Evolutionary conservation across 2,797 vertebrate species (phyloP).

Genomic region (Psittacula echo): DNA sequence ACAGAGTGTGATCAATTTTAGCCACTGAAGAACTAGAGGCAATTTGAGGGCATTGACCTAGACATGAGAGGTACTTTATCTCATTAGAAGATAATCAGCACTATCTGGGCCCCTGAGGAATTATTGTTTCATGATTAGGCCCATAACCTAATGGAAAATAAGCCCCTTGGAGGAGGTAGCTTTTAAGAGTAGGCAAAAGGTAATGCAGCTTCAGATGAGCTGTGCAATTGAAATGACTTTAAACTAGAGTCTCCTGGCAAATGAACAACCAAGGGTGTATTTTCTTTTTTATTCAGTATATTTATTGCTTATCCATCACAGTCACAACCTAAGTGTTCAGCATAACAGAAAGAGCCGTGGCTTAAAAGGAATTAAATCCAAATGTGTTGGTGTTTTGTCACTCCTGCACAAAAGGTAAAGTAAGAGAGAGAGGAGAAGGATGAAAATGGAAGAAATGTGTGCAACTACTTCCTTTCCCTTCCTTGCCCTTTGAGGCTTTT

Average conservation of each 20-base stretch:
- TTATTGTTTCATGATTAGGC: neutral
- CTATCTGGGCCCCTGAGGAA: neutral
- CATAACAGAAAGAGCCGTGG: neutral
- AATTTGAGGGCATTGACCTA: neutral
- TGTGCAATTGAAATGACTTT: neutral
- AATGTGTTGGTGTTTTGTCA: neutral
- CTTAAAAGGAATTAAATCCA: neutral
- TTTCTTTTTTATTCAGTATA: neutral
- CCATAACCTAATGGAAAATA: neutral
- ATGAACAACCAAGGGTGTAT: neutral
- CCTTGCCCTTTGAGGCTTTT: neutral
- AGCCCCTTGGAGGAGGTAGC: neutral
- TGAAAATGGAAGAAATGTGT: neutral
- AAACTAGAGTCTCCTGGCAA: neutral
- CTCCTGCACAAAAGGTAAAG: neutral
- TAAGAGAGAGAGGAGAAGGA: neutral
- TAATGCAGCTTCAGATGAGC: neutral
- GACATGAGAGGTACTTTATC: neutral
- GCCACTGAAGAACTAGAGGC: neutral
- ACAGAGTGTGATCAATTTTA: neutral
- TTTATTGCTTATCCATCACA: neutral
- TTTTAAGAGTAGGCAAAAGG: neutral
- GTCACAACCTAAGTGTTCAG: neutral
- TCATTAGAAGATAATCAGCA: slow-evolving; percentile 34
- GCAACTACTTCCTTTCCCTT: neutral